phyloP scores from a whole-genome alignment of 1,140 invertebrate genomes.

The Aphis gossypii region DNA sequence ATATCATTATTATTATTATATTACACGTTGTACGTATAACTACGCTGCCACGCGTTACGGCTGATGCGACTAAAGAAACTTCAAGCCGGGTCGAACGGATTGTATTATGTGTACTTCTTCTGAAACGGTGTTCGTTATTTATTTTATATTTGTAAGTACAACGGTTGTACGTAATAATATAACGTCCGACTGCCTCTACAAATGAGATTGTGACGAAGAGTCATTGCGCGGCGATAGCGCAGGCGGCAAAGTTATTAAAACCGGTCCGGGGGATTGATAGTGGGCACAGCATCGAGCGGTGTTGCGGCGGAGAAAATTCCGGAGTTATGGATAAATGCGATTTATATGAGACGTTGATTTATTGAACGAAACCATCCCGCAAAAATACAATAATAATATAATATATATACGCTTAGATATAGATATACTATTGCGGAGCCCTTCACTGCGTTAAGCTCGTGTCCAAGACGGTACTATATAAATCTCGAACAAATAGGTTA shows the following conservation, averaged over 20 bases:
- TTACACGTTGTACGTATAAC: not conserved
- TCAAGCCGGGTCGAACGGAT: not conserved
- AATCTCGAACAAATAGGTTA: not conserved
- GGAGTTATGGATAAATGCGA: not conserved
- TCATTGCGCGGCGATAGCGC: not conserved
- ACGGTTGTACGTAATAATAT: not conserved
- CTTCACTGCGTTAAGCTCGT: not conserved
- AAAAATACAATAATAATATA: no score
- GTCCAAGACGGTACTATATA: not conserved
- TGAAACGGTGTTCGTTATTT: slow-evolving; percentile 41
- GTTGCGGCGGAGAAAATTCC: not conserved
- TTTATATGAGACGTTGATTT: not conserved
- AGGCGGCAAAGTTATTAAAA: not conserved
- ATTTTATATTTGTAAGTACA: slow-evolving; percentile 2
- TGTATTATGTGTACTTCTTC: not conserved
- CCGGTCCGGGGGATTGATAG: not conserved
- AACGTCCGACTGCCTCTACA: not conserved
- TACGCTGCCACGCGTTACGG: not conserved
- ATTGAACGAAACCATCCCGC: not conserved
- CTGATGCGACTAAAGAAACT: not conserved
- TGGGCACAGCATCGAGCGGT: not conserved
- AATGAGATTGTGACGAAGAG: slow-evolving; percentile 13
- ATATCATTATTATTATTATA: not conserved
- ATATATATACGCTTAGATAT: not conserved
- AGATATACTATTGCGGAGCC: not conserved